Percentiles rank a stretch among this genome's conserved stretches.
These are phyloP conservation scores for Anguilla marmorata DNA, from an alignment of 2,797 vertebrate genomes.

Conservation along the genomic window DNA sequence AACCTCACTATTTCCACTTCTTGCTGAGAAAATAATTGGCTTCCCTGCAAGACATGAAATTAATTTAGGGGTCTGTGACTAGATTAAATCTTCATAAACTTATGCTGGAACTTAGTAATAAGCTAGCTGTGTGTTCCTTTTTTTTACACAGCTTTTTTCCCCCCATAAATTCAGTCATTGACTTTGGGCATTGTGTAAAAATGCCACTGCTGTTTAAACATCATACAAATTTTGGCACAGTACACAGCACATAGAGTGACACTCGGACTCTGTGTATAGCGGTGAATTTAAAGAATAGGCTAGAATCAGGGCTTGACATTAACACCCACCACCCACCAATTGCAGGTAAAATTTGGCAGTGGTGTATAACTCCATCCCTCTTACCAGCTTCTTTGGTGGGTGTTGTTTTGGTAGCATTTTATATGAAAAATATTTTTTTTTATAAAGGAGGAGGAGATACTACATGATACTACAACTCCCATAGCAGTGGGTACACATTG, in stretches of 20 bases:
- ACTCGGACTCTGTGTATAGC: background rate
- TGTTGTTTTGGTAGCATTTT: no score
- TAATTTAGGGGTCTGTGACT: background rate
- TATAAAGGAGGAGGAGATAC: no score
- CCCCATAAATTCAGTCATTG: background rate
- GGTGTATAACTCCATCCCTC: no score
- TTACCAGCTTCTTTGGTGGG: no score
- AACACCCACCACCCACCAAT: no score
- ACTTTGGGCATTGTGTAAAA: background rate
- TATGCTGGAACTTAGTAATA: background rate
- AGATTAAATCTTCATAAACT: background rate
- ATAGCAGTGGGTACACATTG: no score
- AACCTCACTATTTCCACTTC: slow-evolving; percentile 20
- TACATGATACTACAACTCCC: no score
- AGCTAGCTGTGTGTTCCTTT: background rate
- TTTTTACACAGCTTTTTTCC: background rate
- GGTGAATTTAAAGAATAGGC: background rate
- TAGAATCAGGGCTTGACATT: no score
- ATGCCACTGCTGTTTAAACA: background rate
- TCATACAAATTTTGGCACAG: background rate
- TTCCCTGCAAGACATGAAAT: slow-evolving; percentile 1
- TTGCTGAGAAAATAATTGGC: slow-evolving; percentile 9
- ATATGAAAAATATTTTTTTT: no score
- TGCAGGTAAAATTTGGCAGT: no score
- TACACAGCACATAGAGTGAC: background rate